phyloP scores from a whole-genome alignment of 2,888 invertebrate species.

The Platycnemis pennipes region DNA sequence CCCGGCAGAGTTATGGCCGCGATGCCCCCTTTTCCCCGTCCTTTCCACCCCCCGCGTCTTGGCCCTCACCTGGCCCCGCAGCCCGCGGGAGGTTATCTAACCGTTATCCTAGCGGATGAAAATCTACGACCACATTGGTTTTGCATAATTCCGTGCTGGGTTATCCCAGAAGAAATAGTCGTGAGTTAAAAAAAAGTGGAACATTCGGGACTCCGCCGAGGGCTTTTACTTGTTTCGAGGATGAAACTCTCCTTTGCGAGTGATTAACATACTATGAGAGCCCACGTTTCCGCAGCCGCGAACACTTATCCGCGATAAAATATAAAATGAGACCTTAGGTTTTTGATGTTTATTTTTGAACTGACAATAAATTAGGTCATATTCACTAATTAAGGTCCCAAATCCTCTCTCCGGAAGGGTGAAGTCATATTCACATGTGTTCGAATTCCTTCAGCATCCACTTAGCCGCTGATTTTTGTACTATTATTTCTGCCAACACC shows the following conservation, averaged over 20 bases:
- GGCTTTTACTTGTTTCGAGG: background rate
- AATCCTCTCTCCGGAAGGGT: too few relatives aligned
- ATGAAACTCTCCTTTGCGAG: background rate
- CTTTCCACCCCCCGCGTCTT: background rate
- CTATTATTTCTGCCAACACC: too few relatives aligned
- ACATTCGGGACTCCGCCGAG: background rate
- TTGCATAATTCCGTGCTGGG: slow-evolving; percentile 45
- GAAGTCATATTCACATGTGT: too few relatives aligned
- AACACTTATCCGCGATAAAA: too few relatives aligned
- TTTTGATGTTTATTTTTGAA: too few relatives aligned
- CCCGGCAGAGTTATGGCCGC: slow-evolving; percentile 48
- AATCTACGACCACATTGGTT: slow-evolving; percentile 56
- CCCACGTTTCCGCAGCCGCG: background rate
- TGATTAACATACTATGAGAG: background rate
- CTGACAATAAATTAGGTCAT: too few relatives aligned
- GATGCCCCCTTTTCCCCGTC: background rate
- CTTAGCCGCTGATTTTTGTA: too few relatives aligned
- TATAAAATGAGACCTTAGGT: too few relatives aligned
- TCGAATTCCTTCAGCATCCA: too few relatives aligned
- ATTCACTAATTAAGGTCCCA: too few relatives aligned
- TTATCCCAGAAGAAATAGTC: slow-evolving; percentile 15
- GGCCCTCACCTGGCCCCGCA: background rate
- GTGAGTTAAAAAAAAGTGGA: background rate
- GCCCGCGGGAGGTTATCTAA: slow-evolving; percentile 28
- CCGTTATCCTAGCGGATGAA: slow-evolving; percentile 49